Conservation (phyloP, 2,113 vertebrate species). For the Leptobrachium leishanense region DNA sequence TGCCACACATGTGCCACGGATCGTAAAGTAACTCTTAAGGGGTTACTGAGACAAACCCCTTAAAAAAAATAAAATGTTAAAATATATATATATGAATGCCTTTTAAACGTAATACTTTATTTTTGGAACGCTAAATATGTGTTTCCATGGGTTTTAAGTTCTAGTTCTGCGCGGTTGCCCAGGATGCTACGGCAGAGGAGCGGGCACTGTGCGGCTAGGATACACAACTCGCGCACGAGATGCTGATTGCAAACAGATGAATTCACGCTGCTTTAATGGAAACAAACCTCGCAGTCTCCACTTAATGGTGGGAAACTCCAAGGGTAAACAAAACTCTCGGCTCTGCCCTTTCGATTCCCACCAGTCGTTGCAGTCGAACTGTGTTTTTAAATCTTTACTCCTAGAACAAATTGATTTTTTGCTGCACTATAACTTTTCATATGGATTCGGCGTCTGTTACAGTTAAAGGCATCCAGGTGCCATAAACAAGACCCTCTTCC, state of each 20-base stretch:
- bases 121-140: no score
- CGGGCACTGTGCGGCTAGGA: neutral
- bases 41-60: no score
- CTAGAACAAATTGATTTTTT: conserved; percentile 74
- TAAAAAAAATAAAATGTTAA: no score
- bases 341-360: conserved; percentile 62
- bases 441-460: conserved; percentile 67
- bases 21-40: no score
- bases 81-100: no score
- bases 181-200: neutral
- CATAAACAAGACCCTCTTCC: conserved; percentile 28
- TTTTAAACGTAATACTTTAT: no score
- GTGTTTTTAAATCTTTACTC: conserved; percentile 64
- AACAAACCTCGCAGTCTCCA: conserved; percentile 54
- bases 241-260: conserved; percentile 64
- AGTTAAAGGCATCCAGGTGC: conserved; percentile 71
- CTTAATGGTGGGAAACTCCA: conserved; percentile 65
- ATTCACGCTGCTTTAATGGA: conserved; percentile 62
- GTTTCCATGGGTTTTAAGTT: no score
- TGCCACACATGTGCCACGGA: no score
- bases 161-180: no score
- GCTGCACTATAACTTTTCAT: conserved; percentile 64
- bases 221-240: conserved; percentile 23
- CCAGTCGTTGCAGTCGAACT: conserved; percentile 46
- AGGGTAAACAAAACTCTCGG: conserved; percentile 65